Base-by-base conservation (phyloP, 1,140 invertebrate species). In the Drosophila tsacasi region DNA sequence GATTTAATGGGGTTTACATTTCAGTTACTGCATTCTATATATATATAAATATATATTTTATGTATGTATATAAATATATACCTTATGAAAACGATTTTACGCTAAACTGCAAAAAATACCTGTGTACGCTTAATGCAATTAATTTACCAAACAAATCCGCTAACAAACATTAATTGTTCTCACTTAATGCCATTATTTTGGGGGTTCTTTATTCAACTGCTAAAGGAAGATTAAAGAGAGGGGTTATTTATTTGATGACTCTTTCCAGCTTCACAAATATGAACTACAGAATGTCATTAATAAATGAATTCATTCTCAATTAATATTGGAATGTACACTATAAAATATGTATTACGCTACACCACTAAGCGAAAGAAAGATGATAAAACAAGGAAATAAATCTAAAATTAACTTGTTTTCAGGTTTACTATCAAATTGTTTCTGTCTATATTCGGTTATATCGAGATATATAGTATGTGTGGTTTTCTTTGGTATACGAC, bases 81-180 rank as follows among this genome's bases (percentile, higher is more conserved):
- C 60, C 77, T 79, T 46, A 54, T 30, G 17, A 63, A 60, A 40
- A 37, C 12, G 15, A n/a, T 42, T 68, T 68, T 71, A 73, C 21
- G 13, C 72, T 57, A 65, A 58, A 52, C 72, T 64, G 32, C 52
- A 50, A 65, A 66, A 40, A 23, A 76, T 76, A 76, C 72, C 72
- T 75, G 72, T 42, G 32, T 49, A 50, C 55, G 39, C 61, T 66
- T 75, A 71, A 62, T 72, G 57, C 61, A 81, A 79, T 61, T 68
- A 79, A 79, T 83, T 81, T 83, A 83, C 80, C 80, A 83, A 83
- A 66, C 64, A 79, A 81, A 79, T 83, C 75, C 69, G 64, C 81
- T 83, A 79, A 75, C 52, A 69, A 59, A 50, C 39, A 52, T 64
- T 76, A 57, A 60, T 76, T 37, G 23, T 37, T 65, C 59, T 37